Conservation (phyloP, 2,797 vertebrate genomes). For the Micrastur ruficollis region DNA sequence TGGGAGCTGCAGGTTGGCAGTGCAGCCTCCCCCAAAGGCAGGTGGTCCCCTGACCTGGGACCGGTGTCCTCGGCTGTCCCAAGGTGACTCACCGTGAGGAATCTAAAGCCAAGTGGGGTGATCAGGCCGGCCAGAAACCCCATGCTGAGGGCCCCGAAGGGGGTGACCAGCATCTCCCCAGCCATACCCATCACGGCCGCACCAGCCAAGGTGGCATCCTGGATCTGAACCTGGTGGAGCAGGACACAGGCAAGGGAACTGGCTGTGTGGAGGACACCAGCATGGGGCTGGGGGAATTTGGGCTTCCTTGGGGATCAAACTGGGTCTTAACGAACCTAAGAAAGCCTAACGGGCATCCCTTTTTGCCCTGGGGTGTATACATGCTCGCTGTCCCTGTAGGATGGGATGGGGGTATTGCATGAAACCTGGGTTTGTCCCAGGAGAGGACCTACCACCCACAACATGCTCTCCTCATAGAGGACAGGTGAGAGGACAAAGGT, state of each 20-base stretch:
- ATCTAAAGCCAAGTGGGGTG: conserved; percentile 87
- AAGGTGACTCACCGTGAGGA: conserved; percentile 72
- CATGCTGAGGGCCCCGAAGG: conserved; percentile 86
- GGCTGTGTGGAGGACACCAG: background rate
- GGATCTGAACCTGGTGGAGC: conserved; percentile 85
- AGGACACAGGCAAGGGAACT: background rate
- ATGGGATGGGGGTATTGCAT: rapidly evolving
- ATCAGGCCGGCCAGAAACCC: conserved; percentile 87
- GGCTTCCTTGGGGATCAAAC: background rate
- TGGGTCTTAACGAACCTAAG: background rate
- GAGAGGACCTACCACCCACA: conserved; percentile 82
- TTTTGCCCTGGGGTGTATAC: background rate
- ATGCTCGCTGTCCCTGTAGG: rapidly evolving
- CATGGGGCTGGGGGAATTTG: rapidly evolving
- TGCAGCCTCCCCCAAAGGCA: background rate
- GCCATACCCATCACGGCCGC: conserved; percentile 87
- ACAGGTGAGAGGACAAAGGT: conserved; percentile 82
- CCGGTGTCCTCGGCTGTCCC: rapidly evolving
- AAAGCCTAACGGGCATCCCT: background rate
- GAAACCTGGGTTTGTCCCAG: background rate
- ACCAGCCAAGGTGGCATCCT: conserved; percentile 88
- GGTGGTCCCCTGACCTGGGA: background rate
- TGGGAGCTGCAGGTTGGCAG: background rate
- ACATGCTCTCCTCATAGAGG: conserved; percentile 76
- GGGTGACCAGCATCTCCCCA: conserved; percentile 92